phyloP scores from a whole-genome alignment of 1,140 invertebrate genomes.

The Thaumetopoea pityocampa region DNA sequence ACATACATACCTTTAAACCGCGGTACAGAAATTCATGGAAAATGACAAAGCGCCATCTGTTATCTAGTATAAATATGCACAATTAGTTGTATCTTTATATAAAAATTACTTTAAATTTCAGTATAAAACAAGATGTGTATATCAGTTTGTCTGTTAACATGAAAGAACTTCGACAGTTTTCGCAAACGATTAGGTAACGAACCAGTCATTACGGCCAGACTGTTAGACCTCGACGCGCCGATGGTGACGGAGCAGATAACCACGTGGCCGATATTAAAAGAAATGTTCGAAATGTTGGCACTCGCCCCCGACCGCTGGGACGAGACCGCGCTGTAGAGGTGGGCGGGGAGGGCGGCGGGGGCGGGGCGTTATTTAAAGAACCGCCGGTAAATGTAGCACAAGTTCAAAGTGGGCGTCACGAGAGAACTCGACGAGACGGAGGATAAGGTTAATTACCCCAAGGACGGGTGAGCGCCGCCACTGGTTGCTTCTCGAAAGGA shows the following conservation, averaged over 20 bases:
- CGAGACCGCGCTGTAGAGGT: slow-evolving; percentile 34
- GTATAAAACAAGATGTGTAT: too few relatives aligned
- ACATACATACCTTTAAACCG: too few relatives aligned
- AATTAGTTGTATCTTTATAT: too few relatives aligned
- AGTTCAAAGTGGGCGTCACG: slow-evolving; percentile 52
- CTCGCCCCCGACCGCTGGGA: slow-evolving; percentile 23
- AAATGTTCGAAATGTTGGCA: slow-evolving; percentile 54
- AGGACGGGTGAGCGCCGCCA: slow-evolving; percentile 41
- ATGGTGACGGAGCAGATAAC: slow-evolving; percentile 15
- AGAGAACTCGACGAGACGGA: slow-evolving; percentile 33
- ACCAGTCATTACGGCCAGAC: neutral
- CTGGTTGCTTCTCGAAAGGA: slow-evolving; percentile 9
- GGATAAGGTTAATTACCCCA: slow-evolving; percentile 64
- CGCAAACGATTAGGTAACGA: neutral
- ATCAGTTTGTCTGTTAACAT: too few relatives aligned
- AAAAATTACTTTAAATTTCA: too few relatives aligned
- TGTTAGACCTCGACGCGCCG: neutral
- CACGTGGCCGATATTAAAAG: slow-evolving; percentile 45
- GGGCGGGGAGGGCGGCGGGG: too few relatives aligned
- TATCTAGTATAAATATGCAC: too few relatives aligned
- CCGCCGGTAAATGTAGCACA: slow-evolving; percentile 51
- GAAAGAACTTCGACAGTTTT: neutral
- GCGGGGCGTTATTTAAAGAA: slow-evolving; percentile 51
- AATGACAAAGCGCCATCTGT: too few relatives aligned
- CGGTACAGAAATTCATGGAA: too few relatives aligned